Percentiles rank a stretch among this genome's conserved stretches.
Evolutionary conservation across 1,140 invertebrate genomes (phyloP).

Genomic region (Varroa destructor): DNA sequence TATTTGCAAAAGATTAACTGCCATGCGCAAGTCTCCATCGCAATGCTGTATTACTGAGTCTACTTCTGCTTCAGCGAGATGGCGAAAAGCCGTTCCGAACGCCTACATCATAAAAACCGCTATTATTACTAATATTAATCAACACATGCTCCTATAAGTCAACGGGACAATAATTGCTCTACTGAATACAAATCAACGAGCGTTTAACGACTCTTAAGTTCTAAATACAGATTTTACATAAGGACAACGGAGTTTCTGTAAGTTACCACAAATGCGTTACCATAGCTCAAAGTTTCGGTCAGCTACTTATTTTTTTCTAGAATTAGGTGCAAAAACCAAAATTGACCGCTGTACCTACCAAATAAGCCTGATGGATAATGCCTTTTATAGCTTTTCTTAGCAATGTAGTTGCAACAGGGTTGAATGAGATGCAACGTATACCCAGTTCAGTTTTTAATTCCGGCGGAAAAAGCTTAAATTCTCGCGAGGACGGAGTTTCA

Average conservation of each 20-base stretch:
- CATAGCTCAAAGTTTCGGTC: too few species aligned
- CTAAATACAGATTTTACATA: too few species aligned
- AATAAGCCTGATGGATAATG: not conserved
- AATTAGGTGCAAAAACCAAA: not conserved
- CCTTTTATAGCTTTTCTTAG: slow-evolving; percentile 7
- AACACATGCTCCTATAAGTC: too few species aligned
- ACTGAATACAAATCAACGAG: too few species aligned
- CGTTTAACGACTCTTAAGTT: too few species aligned
- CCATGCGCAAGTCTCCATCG: slow-evolving; percentile 12
- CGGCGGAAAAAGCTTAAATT: slow-evolving; percentile 11
- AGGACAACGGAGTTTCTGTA: too few species aligned
- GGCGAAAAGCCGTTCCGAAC: slow-evolving; percentile 1
- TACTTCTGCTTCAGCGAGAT: not conserved
- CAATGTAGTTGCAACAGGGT: slow-evolving; percentile 8
- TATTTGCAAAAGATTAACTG: slow-evolving; percentile 14
- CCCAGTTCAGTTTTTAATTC: slow-evolving; percentile 2
- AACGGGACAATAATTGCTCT: too few species aligned
- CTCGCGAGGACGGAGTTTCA: slow-evolving; percentile 14
- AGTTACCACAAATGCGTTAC: too few species aligned
- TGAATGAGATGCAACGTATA: slow-evolving; percentile 16
- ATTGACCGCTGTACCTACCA: not conserved
- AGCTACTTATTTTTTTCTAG: too few species aligned
- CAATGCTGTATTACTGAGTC: slow-evolving; percentile 13
- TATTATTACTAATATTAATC: not conserved
- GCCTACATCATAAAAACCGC: not conserved